Percentiles rank a stretch among this genome's conserved stretches.
Evolutionary conservation across 2,113 vertebrate genomes (phyloP).

Genomic region (Eudyptes chrysolophus): DNA sequence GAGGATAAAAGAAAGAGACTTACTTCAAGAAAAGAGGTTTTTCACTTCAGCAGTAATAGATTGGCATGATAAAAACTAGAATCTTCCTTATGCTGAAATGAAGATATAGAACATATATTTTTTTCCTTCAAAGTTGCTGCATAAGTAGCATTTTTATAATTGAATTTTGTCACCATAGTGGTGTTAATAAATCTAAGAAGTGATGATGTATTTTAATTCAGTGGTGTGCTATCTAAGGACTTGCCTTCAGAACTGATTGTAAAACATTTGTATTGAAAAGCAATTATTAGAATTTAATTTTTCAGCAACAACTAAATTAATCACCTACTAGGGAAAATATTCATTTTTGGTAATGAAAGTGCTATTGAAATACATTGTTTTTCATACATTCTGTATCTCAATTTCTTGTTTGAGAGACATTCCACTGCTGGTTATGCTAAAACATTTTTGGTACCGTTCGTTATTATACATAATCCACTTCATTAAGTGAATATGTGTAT

Average conservation of each 20-base stretch:
- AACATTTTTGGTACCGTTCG: background rate
- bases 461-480: background rate
- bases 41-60: conserved; percentile 3
- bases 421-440: background rate
- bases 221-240: background rate
- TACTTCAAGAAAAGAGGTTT: background rate
- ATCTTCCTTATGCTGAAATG: background rate
- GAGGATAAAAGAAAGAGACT: conserved; percentile 30
- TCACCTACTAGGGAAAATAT: background rate
- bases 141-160: background rate
- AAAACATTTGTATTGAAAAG: conserved; percentile 29
- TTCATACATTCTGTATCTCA: background rate
- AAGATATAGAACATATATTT: background rate
- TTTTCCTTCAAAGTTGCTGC: background rate
- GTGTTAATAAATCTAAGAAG: conserved; percentile 40
- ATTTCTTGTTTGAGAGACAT: background rate
- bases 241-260: background rate
- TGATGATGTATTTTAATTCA: background rate
- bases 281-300: conserved; percentile 39
- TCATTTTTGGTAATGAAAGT: background rate
- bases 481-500: background rate
- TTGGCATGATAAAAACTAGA: background rate
- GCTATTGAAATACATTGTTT: background rate
- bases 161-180: background rate
- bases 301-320: background rate